Evolutionary conservation across 2,888 invertebrate genomes (phyloP).

Genomic region (Rotaria sp.): DNA sequence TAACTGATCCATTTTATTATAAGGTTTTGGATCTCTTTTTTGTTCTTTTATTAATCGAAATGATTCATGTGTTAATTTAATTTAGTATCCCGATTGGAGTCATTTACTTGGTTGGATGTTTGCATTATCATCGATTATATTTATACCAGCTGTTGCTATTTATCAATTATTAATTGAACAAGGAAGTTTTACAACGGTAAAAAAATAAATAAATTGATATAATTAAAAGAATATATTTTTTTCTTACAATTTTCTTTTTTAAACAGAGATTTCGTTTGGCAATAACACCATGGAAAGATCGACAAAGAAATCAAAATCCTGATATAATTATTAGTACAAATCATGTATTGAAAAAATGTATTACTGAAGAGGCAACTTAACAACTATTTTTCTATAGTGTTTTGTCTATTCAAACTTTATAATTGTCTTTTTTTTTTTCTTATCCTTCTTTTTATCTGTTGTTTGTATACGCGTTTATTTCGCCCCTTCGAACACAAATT

Average conservation of each 20-base stretch:
- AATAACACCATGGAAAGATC: slow-evolving; percentile 17
- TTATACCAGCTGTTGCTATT: slow-evolving; percentile 59
- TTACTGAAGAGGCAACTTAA: background rate
- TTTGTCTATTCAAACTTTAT: background rate
- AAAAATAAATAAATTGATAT: background rate
- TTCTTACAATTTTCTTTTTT: background rate
- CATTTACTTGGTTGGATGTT: slow-evolving; percentile 57
- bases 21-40: background rate
- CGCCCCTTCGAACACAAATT: background rate
- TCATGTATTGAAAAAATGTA: slow-evolving; percentile 3
- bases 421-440: background rate
- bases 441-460: background rate
- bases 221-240: background rate
- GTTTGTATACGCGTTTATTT: slow-evolving; percentile 5
- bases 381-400: background rate
- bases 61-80: background rate
- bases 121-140: slow-evolving; percentile 58
- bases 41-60: background rate
- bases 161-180: slow-evolving; percentile 72
- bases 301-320: background rate
- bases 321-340: slow-evolving; percentile 17
- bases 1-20: slow-evolving; percentile 15
- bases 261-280: background rate
- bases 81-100: slow-evolving; percentile 55
- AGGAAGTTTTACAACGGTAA: slow-evolving; percentile 62